A percentile compares a stretch with the other conserved stretches of the same genome.
Evolutionary conservation across 2,797 vertebrate genomes (phyloP).

Genomic region (Rhabdophis nuchalis): DNA sequence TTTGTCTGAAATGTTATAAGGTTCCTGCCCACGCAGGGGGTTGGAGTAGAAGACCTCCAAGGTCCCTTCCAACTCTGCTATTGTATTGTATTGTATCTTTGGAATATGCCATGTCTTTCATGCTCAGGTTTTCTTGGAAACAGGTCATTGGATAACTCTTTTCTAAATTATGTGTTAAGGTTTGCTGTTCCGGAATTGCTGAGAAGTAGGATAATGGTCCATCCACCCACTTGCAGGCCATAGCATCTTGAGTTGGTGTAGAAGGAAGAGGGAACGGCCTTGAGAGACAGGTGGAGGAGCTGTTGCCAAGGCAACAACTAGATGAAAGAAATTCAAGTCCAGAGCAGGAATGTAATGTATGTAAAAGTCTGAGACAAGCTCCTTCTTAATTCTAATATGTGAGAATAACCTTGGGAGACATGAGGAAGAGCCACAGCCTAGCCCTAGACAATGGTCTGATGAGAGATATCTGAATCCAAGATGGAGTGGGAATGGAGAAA

Average conservation of each 20-base stretch:
- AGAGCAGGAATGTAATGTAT: neutral
- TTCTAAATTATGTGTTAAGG: neutral
- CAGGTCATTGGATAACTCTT: neutral
- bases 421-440: neutral
- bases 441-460: neutral
- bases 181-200: neutral
- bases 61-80: no score
- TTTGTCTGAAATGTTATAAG: no score
- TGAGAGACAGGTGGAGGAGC: neutral
- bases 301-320: neutral
- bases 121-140: neutral
- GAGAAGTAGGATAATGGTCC: neutral
- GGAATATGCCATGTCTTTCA: neutral
- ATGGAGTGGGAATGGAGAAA: no score
- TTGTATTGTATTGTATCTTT: no score
- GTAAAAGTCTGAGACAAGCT: neutral
- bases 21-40: no score
- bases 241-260: neutral
- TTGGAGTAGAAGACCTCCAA: no score
- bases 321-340: neutral
- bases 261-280: neutral
- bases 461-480: neutral
- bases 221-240: neutral
- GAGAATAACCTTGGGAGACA: neutral
- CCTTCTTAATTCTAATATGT: neutral